Evolutionary conservation across 1,140 invertebrate genomes (phyloP), one percentile per base, ranked within the genome.

Genomic region (Calephelis nemesis): DNA sequence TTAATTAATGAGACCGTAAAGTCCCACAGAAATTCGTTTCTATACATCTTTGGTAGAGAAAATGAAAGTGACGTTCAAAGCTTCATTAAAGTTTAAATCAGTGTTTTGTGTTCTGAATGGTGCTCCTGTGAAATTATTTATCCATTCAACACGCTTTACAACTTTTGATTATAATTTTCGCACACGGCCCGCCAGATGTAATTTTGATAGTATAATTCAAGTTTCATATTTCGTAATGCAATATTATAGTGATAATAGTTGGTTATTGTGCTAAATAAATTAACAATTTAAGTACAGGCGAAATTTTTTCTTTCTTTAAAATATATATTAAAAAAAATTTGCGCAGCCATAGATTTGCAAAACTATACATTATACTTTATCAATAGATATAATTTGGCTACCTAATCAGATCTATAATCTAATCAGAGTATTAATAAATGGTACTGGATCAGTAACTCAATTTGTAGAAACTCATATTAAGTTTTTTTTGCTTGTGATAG

Each of bases 21-120:
- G 30, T 58, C 52, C 54, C 54, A 58, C 54, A 39, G 19, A 39
- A 58, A 58, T 58, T 58, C 54, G 39, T 58, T 58, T 58, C 30
- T 58, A 58, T 58, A 39, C 54, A 19, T 54, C 30, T 54, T 30
- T 30, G 30, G 30, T 30, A 45, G 42, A 0, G 30, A 58, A 58
- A 58, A 39, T 58, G 54, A 58, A 58, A 58, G 54, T 39, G 30
- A 19, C 30, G 8, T 30, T 58, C 54, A 58, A 30, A 58, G 54
- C 19, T 58, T 58, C 30, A 58, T 58, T 58, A 58, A 58, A 58
- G 30, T 40, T 58, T 11, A 39, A 58, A 58, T 58, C 54, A 58
- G 30, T 58, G 54, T 58, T 58, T 58, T 58, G 54, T 58, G 11
- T 58, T 58, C 39, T 58, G 54, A 58, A 19, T 58, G 19, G 19